Evolutionary conservation across 2,888 invertebrate species (phyloP), one percentile per base, ranked within the genome.

Genomic region (Dendrolimus pini): DNA sequence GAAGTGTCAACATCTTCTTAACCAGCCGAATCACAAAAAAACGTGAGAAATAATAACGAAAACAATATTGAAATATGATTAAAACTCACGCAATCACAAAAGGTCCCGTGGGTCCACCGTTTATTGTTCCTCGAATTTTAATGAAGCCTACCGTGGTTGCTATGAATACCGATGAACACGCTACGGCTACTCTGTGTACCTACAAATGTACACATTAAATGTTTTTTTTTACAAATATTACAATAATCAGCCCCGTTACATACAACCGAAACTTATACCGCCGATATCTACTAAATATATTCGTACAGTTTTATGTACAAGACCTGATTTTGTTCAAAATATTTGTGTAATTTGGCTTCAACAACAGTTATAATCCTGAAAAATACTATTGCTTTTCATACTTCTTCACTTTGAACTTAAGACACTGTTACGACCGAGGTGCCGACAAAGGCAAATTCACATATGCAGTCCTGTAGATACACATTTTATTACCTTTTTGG

Each of bases 121-220:
- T 85, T 85, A 87, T 86, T 87, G 82, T 86, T 79, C 77, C 72
- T 70, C 81, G 86, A 82, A 88, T 89, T 88, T 86, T 86, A 89
- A 89, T 89, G 85, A 88, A 83, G 78, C 77, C 70, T 71, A 70
- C 74, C 68, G 72, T 69, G 69, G 71, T 69, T 63, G 70, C 67
- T 72, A 78, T 86, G 87, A 88, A 89, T 88, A 82, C 82, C 80
- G 82, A 89, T 85, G 82, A 78, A 80, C 71, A 63, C 61, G 64
- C 68, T 56, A 63, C 61, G 68, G 69, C 70, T 71, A 67, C 71
- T 61, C 65, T 64, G 68, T 64, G 66, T 69, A 69, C n/a, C n/a
- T n/a, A n/a, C 71, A 70, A 64, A 66, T 71, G 61, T 61, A 68
- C 9, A 9, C 54, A 18, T 9, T 30, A 30, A 1, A 54, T 41